phyloP scores from a whole-genome alignment of 2,113 vertebrate genomes.

The Piprites chloris region DNA sequence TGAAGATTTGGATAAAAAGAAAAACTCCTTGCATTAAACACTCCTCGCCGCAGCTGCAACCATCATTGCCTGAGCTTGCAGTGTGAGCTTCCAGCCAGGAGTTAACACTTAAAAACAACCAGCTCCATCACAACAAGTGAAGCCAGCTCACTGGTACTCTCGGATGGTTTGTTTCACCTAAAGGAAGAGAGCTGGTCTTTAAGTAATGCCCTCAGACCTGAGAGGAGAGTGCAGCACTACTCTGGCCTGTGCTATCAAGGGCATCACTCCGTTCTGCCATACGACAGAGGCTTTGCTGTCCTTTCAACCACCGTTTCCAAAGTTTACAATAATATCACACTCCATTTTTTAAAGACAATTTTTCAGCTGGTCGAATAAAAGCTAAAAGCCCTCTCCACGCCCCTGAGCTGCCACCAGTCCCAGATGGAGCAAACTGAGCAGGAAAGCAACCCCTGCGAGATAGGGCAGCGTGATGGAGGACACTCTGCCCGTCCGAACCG shows the following conservation, averaged over 20 bases:
- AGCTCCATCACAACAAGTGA: not conserved
- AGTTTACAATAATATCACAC: not conserved
- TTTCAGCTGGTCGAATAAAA: not conserved
- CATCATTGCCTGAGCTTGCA: not conserved
- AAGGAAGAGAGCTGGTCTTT: not conserved
- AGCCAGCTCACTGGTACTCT: not conserved
- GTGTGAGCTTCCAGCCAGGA: not conserved
- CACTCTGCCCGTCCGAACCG: not conserved
- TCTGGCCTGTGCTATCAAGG: not conserved
- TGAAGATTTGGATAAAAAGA: not conserved
- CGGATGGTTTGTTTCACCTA: not conserved
- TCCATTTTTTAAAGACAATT: not conserved
- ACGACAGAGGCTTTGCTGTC: not conserved
- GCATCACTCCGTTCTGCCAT: not conserved
- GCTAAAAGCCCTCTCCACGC: not conserved
- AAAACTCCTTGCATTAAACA: not conserved
- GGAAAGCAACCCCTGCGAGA: not conserved
- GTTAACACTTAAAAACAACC: not conserved
- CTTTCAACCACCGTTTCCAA: not conserved
- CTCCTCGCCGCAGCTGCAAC: not conserved
- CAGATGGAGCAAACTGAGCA: not conserved
- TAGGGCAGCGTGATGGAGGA: fast-evolving
- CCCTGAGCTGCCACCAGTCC: not conserved
- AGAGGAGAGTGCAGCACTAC: not conserved
- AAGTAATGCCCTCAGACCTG: not conserved